These are phyloP conservation scores for Mesoligia furuncula DNA, from an alignment of 2,888 invertebrate genomes.

Conservation along the genomic window DNA sequence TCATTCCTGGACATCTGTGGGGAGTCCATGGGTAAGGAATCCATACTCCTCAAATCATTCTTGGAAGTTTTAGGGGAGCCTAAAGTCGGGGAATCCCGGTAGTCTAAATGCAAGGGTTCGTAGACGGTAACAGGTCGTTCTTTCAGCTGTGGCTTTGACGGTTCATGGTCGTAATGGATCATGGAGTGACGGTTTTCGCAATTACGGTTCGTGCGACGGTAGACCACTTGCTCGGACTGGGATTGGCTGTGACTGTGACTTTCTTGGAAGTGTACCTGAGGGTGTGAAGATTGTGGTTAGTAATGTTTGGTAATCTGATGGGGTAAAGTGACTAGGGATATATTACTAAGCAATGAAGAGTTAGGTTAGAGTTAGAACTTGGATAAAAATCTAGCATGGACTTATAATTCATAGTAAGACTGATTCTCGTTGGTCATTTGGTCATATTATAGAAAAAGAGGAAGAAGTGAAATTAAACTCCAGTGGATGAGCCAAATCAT, in stretches of 20 bases:
- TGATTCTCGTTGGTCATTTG: neutral
- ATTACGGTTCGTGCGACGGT: constrained; percentile 83
- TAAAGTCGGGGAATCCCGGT: constrained; percentile 83
- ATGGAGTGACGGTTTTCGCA: constrained; percentile 88
- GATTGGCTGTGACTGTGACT: constrained; percentile 75
- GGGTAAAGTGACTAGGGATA: neutral
- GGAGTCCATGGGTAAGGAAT: constrained; percentile 86
- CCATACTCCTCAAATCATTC: constrained; percentile 84
- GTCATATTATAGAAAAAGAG: neutral
- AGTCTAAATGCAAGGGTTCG: constrained; percentile 86
- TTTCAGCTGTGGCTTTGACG: constrained; percentile 83
- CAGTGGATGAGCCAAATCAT: neutral
- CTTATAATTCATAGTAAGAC: neutral
- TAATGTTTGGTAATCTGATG: neutral
- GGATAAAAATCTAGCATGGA: neutral
- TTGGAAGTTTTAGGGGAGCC: constrained; percentile 86
- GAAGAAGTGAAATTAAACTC: neutral
- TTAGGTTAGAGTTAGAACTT: neutral
- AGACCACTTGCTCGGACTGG: constrained; percentile 77
- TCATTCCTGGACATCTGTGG: constrained; percentile 85
- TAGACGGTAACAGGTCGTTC: constrained; percentile 87
- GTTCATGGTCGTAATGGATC: constrained; percentile 88
- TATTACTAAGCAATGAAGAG: neutral
- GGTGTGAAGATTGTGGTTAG: neutral
- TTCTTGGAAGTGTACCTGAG: constrained; percentile 87